Conservation (phyloP, 2,888 invertebrate species). For the Elmis aenea region DNA sequence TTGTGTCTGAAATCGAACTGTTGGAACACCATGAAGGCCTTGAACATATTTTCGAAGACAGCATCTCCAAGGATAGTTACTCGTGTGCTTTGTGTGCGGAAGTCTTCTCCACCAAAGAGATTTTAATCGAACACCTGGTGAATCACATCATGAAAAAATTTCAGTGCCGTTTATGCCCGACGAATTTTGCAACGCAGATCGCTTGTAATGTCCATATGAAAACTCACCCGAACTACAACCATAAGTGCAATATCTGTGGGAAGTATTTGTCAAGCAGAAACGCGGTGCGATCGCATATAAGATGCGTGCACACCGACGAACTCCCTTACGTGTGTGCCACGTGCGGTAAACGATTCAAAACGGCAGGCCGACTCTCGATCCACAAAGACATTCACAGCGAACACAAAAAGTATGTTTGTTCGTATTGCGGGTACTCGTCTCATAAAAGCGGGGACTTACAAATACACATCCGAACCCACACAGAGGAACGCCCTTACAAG, state of each 20-base stretch:
- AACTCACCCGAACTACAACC: constrained; percentile 21
- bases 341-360: constrained; percentile 30
- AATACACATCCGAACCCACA: constrained; percentile 31
- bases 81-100: constrained; percentile 31
- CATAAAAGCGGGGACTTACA: constrained; percentile 27
- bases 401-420: constrained; percentile 27
- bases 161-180: constrained; percentile 23
- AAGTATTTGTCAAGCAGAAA: constrained; percentile 27
- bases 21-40: constrained; percentile 15
- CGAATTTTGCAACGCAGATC: constrained; percentile 22
- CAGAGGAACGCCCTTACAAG: constrained; percentile 27
- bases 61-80: constrained; percentile 21
- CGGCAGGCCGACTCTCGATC: constrained; percentile 23
- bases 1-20: constrained; percentile 19
- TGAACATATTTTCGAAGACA: constrained; percentile 17
- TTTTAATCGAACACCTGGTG: constrained; percentile 25
- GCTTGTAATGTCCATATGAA: constrained; percentile 23
- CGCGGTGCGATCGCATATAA: constrained; percentile 28
- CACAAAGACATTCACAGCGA: constrained; percentile 27
- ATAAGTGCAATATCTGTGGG: constrained; percentile 30
- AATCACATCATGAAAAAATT: constrained; percentile 24
- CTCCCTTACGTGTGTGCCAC: constrained; percentile 25
- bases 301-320: constrained; percentile 26
- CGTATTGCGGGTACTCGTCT: constrained; percentile 27
- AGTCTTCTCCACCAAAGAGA: constrained; percentile 24